Base-by-base conservation (phyloP, 2,888 invertebrate species). In the Hypomecis atomaria region DNA sequence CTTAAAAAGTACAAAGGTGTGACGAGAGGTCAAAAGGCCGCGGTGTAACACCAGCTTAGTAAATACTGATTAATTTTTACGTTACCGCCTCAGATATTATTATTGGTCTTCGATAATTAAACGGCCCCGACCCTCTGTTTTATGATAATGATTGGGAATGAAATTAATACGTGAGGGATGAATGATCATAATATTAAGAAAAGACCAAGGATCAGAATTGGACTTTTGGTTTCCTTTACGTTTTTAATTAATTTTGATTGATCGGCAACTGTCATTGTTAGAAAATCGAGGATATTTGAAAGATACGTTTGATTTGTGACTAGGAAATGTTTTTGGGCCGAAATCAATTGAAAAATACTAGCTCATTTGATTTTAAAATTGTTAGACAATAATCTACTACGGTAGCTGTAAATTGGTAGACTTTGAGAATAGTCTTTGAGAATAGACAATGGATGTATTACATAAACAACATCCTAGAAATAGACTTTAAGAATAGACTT, bases 61-160 rank as follows among this genome's bases (percentile, higher is more conserved):
- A 11, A 43, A 58, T 42, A 10, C 58, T 69, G 71, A 74, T 72
- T 70, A 64, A 73, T 74, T 74, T 59, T 67, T 65, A 62, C 63
- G 56, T 62, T 56, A 73, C 55, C 65, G 58, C 59, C 49, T 34
- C 33, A 13, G 52, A 59, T 66, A 66, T 67, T 62, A 54, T 56
- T 63, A 67, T 67, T 61, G 62, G 49, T 66, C 57, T 48, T 68
- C 64, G 63, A 65, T 71, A 71, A 72, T 71, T 65, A 66, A 59
- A 64, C 62, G 53, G 53, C 47, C 59, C 36, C 62, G 59, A 49
- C 68, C 70, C 56, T 70, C 68, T 65, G 64, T 56, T 62, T 57
- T 38, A 50, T 54, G 8, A 40, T 52, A 57, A 61, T 48, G 34
- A 54, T 64, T 55, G 63, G 57, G 44, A 45, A 57, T 64, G 50